These are phyloP conservation scores for Nomada goodeniana DNA, from an alignment of 2,888 invertebrate species.

Conservation along the genomic window DNA sequence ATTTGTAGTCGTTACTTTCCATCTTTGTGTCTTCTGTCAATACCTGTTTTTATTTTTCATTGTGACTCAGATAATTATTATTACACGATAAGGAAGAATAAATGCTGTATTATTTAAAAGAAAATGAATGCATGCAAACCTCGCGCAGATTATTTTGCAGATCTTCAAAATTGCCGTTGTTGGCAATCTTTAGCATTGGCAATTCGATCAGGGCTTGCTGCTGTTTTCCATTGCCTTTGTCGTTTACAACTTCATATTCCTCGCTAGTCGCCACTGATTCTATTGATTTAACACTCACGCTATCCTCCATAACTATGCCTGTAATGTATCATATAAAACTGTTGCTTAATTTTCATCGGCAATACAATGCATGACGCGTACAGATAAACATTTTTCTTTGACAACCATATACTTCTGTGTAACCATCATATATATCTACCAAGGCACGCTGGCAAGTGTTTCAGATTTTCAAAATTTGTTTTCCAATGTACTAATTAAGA, in stretches of 20 bases:
- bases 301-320: conserved; percentile 87
- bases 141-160: conserved; percentile 87
- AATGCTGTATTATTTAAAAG: not conserved
- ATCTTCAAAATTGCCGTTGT: conserved; percentile 88
- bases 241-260: conserved; percentile 89
- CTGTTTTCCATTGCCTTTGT: conserved; percentile 83
- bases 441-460: not conserved
- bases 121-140: conserved; percentile 77
- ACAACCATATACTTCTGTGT: not conserved
- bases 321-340: conserved; percentile 4
- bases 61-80: not conserved
- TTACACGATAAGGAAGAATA: conserved; percentile 8
- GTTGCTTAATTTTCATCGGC: not conserved
- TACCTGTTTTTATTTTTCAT: conserved; percentile 69
- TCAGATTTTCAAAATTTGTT: not conserved
- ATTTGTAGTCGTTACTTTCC: conserved; percentile 78
- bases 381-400: not conserved
- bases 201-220: conserved; percentile 81
- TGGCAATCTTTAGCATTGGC: conserved; percentile 87
- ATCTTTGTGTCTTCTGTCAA: conserved; percentile 82
- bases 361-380: not conserved
- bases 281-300: conserved; percentile 88
- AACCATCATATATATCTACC: not conserved
- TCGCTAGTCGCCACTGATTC: conserved; percentile 89
- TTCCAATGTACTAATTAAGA: not conserved